phyloP scores from a whole-genome alignment of 2,113 vertebrate genomes.

The Hemiscyllium ocellatum region DNA sequence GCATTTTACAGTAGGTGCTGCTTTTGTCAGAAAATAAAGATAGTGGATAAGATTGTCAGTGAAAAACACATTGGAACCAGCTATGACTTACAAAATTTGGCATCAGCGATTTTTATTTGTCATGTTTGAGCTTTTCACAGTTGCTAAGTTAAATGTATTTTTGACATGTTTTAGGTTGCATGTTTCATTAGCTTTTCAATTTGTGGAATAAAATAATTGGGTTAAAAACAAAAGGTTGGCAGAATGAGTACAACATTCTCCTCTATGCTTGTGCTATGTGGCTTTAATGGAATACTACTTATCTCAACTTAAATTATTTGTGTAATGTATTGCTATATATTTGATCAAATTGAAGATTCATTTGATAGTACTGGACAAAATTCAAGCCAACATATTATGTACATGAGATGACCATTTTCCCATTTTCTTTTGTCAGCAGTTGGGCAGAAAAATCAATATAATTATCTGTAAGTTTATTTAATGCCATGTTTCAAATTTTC shows the following conservation, averaged over 20 bases:
- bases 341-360: background rate
- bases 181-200: background rate
- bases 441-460: background rate
- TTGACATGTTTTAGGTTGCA: background rate
- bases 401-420: background rate
- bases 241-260: background rate
- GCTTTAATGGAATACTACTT: background rate
- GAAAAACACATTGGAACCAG: background rate
- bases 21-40: background rate
- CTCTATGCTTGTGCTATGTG: background rate
- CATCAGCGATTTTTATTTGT: background rate
- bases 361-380: background rate
- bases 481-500: background rate
- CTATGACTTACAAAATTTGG: background rate
- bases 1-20: background rate
- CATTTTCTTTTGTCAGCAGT: background rate
- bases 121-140: background rate
- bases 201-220: constrained; percentile 14
- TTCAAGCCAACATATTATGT: background rate
- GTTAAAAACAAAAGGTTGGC: background rate
- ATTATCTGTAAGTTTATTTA: background rate
- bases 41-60: background rate
- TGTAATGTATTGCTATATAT: background rate
- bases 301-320: background rate
- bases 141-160: background rate